A percentile compares a stretch with the other conserved stretches of the same genome.
Conservation (phyloP, 2,113 vertebrate species). For the Syngnathus typhle region DNA sequence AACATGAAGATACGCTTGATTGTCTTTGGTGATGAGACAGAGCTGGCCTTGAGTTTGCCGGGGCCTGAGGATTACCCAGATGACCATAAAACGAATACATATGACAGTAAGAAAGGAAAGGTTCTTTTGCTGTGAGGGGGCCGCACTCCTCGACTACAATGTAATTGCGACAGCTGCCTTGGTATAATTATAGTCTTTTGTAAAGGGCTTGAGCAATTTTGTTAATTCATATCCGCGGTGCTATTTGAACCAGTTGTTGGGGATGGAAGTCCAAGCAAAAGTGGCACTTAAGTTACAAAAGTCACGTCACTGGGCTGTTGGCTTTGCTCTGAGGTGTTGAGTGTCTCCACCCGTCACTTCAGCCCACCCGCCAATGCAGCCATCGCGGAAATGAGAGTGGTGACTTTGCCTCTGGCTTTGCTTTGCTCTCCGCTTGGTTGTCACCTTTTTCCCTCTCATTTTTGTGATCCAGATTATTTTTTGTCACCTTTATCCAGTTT, state of each 20-base stretch:
- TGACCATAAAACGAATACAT: not conserved
- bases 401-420: constrained; percentile 52
- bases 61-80: not conserved
- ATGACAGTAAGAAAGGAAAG: not conserved
- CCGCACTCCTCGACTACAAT: not conserved
- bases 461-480: constrained; percentile 10
- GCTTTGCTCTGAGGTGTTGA: constrained; percentile 31
- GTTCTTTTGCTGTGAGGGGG: not conserved
- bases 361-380: constrained; percentile 49
- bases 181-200: not conserved
- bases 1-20: too few species aligned
- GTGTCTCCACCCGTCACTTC: constrained; percentile 35
- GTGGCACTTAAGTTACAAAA: constrained; percentile 13
- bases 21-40: too few species aligned
- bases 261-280: constrained; percentile 7
- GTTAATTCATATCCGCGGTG: not conserved
- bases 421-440: constrained; percentile 1
- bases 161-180: not conserved
- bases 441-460: constrained; percentile 19
- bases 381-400: constrained; percentile 47
- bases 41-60: too few species aligned
- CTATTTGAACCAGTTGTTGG: constrained; percentile 7
- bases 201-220: not conserved
- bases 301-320: constrained; percentile 23
- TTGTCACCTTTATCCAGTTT: constrained; percentile 9